Base-by-base conservation (phyloP, 2,888 invertebrate species). In the Pristionchus arcanus region DNA sequence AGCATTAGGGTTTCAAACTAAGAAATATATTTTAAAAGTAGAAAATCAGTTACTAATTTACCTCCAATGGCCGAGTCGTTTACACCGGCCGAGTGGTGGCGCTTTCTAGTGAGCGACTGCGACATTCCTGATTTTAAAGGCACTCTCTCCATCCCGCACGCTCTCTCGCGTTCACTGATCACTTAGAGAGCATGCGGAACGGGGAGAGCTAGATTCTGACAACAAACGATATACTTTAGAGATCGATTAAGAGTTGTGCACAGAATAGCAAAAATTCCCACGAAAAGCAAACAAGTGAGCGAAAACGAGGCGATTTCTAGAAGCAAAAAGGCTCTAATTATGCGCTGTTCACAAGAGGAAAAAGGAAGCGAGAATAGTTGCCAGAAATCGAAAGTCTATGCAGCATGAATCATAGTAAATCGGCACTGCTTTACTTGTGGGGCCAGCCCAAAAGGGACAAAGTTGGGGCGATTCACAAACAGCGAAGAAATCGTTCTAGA, bases 61-160 rank as follows among this genome's bases (percentile, higher is more conserved):
- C 74, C 74, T 74, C 74, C 74, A 37, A 15, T 37, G 25, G 81
- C 16, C 81, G 81, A 49, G 42, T 81, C 42, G 55, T 21, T 55
- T 16, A 55, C 55, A 55, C 34, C 66, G 66, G 25, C 19, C 16
- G 81, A 49, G 81, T 25, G 49, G 71, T 34, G 81, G 28, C 81
- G 81, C 49, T 81, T 81, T 53, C 81, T 81, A 81, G 49, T 25
- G 28, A 81, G 53, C 81, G 81, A 13, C 49, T 81, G 49, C 7
- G 81, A 25, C 81, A 81, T 81, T 16, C 49, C 81, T 81, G 34
- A 34, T 34, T 71, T 71, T 4, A 2, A 34, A 34, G 16, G 71
- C 31, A 34, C 71, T 71, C 71, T 34, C 71, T 71, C 34, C 31
- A 34, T 71, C 31, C 21, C 71, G 16, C 71, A 71, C 16, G 71